phyloP scores from a whole-genome alignment of 2,113 vertebrate genomes.

The Osmerus mordax region DNA sequence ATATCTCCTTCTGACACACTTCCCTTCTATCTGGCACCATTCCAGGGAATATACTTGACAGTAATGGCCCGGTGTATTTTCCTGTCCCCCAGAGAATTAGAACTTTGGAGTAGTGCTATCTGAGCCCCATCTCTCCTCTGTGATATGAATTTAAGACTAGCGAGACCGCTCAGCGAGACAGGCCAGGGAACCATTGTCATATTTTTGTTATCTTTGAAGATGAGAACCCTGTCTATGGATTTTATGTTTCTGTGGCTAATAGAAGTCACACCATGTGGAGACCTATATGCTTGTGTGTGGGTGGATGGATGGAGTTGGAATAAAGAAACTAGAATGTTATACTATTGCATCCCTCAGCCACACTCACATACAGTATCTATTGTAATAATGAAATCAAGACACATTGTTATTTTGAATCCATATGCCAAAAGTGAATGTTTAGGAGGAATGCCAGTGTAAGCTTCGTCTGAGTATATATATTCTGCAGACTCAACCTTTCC shows the following conservation, averaged over 20 bases:
- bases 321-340: background rate
- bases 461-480: background rate
- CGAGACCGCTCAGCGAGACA: background rate
- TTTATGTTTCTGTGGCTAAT: background rate
- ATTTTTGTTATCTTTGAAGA: background rate
- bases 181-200: background rate
- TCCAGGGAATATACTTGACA: too few species aligned
- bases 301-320: too few species aligned
- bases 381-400: background rate
- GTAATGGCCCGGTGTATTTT: background rate
- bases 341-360: background rate
- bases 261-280: background rate
- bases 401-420: background rate
- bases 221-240: background rate
- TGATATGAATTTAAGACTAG: background rate
- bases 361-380: background rate
- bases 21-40: too few species aligned
- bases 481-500: background rate
- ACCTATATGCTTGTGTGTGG: too few species aligned
- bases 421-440: too few species aligned
- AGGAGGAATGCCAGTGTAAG: background rate
- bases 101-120: background rate
- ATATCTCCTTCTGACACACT: too few species aligned
- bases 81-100: background rate
- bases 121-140: background rate